These are phyloP conservation scores for Micronycteris hirsuta DNA, from an alignment of 2,113 vertebrate species.

Conservation along the genomic window DNA sequence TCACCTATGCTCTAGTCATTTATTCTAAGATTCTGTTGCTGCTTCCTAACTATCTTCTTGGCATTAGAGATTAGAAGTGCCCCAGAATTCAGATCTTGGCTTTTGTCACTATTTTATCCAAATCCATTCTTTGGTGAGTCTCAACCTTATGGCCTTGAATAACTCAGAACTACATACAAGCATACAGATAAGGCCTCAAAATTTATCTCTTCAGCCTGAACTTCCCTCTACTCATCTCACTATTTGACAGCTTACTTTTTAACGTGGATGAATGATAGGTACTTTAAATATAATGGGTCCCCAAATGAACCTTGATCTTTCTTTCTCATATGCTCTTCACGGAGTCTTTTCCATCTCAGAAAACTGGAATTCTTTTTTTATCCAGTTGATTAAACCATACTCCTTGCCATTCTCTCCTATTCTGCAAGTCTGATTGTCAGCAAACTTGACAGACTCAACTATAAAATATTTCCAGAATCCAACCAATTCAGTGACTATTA, in stretches of 20 bases:
- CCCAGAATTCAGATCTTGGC: background rate
- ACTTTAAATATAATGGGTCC: background rate
- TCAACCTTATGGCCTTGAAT: background rate
- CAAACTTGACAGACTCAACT: background rate
- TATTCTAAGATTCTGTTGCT: background rate
- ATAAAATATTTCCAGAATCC: conserved; percentile 3
- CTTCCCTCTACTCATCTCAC: background rate
- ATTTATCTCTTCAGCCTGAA: background rate
- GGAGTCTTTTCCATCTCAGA: background rate
- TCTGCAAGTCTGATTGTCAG: background rate
- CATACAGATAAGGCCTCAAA: background rate
- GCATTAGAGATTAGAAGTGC: background rate
- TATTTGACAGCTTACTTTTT: background rate
- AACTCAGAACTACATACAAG: background rate
- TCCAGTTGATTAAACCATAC: background rate
- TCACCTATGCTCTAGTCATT: background rate
- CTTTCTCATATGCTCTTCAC: background rate
- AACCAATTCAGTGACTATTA: background rate
- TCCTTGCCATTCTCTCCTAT: background rate
- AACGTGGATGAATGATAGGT: background rate
- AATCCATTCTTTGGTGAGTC: background rate
- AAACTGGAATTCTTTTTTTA: background rate
- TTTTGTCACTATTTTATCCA: background rate
- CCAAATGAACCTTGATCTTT: background rate
- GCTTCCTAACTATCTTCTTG: background rate